Evolutionary conservation across 2,797 vertebrate species (phyloP), one percentile per base, ranked within the genome.

Genomic region (Falco cherrug): DNA sequence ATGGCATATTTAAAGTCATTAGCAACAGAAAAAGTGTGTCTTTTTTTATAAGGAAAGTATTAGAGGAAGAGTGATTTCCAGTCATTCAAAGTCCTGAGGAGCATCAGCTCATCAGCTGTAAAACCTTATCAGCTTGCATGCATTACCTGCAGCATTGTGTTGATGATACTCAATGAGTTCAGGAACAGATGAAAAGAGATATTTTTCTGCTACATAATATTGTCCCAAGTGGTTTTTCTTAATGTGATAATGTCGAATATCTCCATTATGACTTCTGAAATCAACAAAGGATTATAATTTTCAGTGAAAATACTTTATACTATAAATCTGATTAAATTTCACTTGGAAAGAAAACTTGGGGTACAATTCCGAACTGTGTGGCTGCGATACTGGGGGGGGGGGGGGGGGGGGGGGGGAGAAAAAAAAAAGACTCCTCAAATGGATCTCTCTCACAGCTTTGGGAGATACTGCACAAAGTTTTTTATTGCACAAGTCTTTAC

Each of bases 191-290:
- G 31, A 95, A 87, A 99, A 99, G n/a, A 97, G 84, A 35, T 99
- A 98, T 89, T 98, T 99, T 76, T 99, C 99, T 35, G 98, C 98
- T 95, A 99, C 86, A 20, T 98, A 99, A 95, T 98, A 99, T 85
- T 98, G 97, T 43, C 98, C 98, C 0, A 35, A 84, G 43, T 98
- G 97, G 2, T 77, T 98, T 82, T 94, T 90, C 94, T 99, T 99
- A 86, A 99, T 99, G 93, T 99, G 98, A 91, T 99, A 99, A 97
- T 99, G 99, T 64, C 98, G 98, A 43, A 99, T 96, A 14, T 97
- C 94, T 29, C 98, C 98, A 35, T 94, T 92, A 29, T 91, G 70
- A 71, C n/a, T 92, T 89, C 97, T 98, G 80, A 90, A 97, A 97
- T 73, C 74, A 92, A 94, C 28, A 90, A 90, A 91, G 65, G 11